A percentile compares a stretch with the other conserved stretches of the same genome.
Conservation (phyloP, 1,140 invertebrate genomes). For the Sitodiplosis mosellana region DNA sequence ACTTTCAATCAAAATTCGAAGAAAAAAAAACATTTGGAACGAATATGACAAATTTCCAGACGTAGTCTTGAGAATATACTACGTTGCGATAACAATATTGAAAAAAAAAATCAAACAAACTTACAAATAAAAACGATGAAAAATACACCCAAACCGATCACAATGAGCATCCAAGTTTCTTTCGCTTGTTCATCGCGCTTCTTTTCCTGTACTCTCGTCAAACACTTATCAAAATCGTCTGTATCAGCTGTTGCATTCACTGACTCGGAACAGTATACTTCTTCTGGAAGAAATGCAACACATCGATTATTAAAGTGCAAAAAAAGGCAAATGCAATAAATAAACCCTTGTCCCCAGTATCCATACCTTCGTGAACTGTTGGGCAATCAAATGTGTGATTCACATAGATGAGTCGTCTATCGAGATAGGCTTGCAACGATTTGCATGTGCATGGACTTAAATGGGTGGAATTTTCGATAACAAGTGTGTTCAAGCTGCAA, state of each 20-base stretch:
- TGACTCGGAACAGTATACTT: neutral
- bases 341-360: too few relatives aligned
- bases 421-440: neutral
- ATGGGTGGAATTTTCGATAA: conserved; percentile 21
- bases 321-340: neutral
- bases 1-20: neutral
- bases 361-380: neutral
- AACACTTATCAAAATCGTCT: conserved; percentile 15
- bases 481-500: conserved; percentile 23
- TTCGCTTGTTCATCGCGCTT: conserved; percentile 8
- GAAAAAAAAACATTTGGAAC: neutral
- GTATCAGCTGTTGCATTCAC: neutral
- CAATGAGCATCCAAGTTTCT: conserved; percentile 27
- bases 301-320: too few relatives aligned
- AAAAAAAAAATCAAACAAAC: neutral
- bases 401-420: neutral
- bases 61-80: neutral
- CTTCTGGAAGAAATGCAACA: neutral
- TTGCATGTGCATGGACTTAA: conserved; percentile 1
- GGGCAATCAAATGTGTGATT: neutral
- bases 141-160: conserved; percentile 24
- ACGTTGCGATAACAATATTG: too few relatives aligned
- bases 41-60: neutral
- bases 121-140: conserved; percentile 24
- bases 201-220: neutral